Evolutionary conservation across 2,113 vertebrate species (phyloP).

Genomic region (Sturnus vulgaris): DNA sequence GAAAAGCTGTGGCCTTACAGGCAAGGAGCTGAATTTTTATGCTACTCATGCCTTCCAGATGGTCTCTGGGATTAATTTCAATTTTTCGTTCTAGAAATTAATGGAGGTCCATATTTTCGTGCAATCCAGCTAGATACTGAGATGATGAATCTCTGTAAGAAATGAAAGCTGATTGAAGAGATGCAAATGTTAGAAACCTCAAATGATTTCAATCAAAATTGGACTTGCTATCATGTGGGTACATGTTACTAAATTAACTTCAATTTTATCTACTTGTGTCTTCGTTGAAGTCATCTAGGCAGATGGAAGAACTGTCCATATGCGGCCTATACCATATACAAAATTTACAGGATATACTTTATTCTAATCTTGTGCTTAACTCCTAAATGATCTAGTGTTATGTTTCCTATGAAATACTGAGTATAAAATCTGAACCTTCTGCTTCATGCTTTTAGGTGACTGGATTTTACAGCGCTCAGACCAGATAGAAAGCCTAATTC

Average conservation of each 20-base stretch:
- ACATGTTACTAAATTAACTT: conserved; percentile 62
- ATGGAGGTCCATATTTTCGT: conserved; percentile 24
- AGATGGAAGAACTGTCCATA: conserved; percentile 63
- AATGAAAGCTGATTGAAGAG: conserved; percentile 58
- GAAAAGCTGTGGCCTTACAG: background rate
- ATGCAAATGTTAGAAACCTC: conserved; percentile 51
- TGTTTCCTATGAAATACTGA: background rate
- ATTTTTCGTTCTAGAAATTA: conserved; percentile 27
- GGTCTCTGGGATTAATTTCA: conserved; percentile 30
- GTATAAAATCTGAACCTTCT: background rate
- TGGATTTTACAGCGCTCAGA: background rate
- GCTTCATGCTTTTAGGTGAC: background rate
- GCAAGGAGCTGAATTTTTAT: conserved; percentile 9
- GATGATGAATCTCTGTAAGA: conserved; percentile 15
- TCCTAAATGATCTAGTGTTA: background rate
- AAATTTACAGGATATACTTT: conserved; percentile 12
- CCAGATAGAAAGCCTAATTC: background rate
- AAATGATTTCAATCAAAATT: conserved; percentile 62
- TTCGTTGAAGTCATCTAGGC: conserved; percentile 37
- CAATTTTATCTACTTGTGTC: conserved; percentile 41
- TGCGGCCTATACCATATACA: conserved; percentile 7
- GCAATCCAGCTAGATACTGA: conserved; percentile 8
- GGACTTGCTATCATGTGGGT: conserved; percentile 44
- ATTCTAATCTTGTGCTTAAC: conserved; percentile 15
- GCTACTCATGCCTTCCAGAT: conserved; percentile 12